Percentiles rank a stretch among this genome's conserved stretches.
Evolutionary conservation across 2,888 invertebrate genomes (phyloP).

Genomic region (Emmelina monodactyla): DNA sequence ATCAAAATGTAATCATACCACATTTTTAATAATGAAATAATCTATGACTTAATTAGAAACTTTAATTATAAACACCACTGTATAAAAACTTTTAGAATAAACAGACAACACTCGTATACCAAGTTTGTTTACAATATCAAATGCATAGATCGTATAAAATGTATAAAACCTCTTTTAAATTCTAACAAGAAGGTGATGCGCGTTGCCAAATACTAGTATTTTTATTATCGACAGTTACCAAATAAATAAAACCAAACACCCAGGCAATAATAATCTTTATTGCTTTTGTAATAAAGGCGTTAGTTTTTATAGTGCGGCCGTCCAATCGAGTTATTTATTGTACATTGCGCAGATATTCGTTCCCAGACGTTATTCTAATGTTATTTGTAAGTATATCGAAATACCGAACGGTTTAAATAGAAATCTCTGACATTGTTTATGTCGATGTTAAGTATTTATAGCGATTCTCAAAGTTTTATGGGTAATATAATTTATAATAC

Average conservation of each 20-base stretch:
- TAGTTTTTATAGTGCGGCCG: constrained; percentile 21
- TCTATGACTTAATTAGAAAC: too few species aligned
- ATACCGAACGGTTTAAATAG: constrained; percentile 57
- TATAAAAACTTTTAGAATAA: too few species aligned
- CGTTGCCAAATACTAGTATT: constrained; percentile 34
- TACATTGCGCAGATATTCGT: constrained; percentile 46
- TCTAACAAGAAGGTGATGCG: too few species aligned
- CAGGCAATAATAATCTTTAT: background rate
- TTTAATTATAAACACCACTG: too few species aligned
- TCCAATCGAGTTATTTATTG: constrained; percentile 46
- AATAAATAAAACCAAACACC: constrained; percentile 16
- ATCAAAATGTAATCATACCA: too few species aligned
- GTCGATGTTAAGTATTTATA: constrained; percentile 34
- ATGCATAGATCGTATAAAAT: too few species aligned
- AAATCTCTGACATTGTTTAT: constrained; percentile 63
- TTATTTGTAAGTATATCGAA: constrained; percentile 45
- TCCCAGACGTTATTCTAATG: constrained; percentile 53
- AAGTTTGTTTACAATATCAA: too few species aligned
- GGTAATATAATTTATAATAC: too few species aligned
- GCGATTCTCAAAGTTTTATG: constrained; percentile 45
- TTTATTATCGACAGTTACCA: constrained; percentile 32
- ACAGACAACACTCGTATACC: too few species aligned
- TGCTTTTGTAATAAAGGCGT: background rate
- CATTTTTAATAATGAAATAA: too few species aligned
- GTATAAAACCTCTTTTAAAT: too few species aligned